Conservation (phyloP, 1,140 invertebrate species). For the Drosophila sturtevanti region DNA sequence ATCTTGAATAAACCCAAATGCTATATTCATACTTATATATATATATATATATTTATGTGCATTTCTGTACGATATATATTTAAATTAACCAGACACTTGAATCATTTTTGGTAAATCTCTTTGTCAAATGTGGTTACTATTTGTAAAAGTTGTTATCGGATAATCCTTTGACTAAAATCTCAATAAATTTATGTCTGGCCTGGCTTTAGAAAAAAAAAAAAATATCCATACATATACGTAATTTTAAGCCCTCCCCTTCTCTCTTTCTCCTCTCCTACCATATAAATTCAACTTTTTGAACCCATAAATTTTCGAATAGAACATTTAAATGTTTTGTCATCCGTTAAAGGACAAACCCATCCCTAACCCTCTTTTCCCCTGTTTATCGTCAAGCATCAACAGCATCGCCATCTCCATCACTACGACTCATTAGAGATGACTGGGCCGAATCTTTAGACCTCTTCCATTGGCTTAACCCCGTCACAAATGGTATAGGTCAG, state of each 20-base stretch:
- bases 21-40: too few relatives aligned
- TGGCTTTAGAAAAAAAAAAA: too few relatives aligned
- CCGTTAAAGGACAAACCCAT: background rate
- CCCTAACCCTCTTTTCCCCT: background rate
- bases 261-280: too few relatives aligned
- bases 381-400: background rate
- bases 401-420: background rate
- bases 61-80: background rate
- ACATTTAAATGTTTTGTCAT: background rate
- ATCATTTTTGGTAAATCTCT: too few relatives aligned
- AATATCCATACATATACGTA: background rate
- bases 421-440: background rate
- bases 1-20: too few relatives aligned
- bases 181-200: background rate
- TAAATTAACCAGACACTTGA: background rate
- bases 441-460: background rate
- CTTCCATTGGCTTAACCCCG: constrained; percentile 12
- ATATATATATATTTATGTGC: too few relatives aligned
- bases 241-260: background rate
- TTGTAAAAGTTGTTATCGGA: background rate
- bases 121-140: background rate
- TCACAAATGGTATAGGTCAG: constrained; percentile 10
- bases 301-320: background rate
- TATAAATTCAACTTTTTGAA: background rate
- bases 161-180: background rate